Percentiles rank a stretch among this genome's conserved stretches.
phyloP scores from a whole-genome alignment of 2,888 invertebrate genomes.

The Lutraria lutraria region DNA sequence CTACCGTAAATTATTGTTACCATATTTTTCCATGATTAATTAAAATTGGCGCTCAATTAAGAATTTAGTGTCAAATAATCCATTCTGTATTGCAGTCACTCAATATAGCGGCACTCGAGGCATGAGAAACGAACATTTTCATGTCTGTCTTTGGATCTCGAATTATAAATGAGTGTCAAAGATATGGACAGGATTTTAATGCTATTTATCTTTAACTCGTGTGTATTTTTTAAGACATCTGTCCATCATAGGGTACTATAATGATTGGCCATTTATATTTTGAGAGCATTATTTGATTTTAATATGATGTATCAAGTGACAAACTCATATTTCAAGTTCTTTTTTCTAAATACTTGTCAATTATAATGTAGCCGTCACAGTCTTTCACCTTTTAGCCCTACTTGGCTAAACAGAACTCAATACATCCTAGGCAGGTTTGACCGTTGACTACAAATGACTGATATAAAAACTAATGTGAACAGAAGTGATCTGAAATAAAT shows the following conservation, averaged over 20 bases:
- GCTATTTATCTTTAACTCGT: neutral
- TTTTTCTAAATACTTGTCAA: constrained; percentile 43
- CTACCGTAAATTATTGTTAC: neutral
- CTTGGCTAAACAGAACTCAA: constrained; percentile 18
- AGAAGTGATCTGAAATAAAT: constrained; percentile 35
- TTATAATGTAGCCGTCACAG: constrained; percentile 31
- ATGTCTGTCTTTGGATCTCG: neutral
- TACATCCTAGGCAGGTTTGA: constrained; percentile 25
- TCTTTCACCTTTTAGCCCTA: constrained; percentile 29
- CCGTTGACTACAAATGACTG: constrained; percentile 34
- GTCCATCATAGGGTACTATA: constrained; percentile 18
- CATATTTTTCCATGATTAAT: neutral
- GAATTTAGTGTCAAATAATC: neutral
- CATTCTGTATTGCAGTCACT: neutral
- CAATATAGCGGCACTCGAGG: neutral
- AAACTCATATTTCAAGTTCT: constrained; percentile 54
- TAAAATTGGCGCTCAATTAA: no score
- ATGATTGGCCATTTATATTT: constrained; percentile 50
- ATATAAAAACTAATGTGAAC: constrained; percentile 40
- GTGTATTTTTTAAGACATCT: constrained; percentile 45
- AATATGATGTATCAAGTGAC: constrained; percentile 61
- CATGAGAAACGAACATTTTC: neutral
- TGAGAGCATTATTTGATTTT: constrained; percentile 65
- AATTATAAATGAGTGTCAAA: constrained; percentile 1
- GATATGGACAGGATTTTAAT: neutral